Percentiles rank a stretch among this genome's conserved stretches.
Conservation (phyloP, 1,140 invertebrate species). For the Bombus turneri region DNA sequence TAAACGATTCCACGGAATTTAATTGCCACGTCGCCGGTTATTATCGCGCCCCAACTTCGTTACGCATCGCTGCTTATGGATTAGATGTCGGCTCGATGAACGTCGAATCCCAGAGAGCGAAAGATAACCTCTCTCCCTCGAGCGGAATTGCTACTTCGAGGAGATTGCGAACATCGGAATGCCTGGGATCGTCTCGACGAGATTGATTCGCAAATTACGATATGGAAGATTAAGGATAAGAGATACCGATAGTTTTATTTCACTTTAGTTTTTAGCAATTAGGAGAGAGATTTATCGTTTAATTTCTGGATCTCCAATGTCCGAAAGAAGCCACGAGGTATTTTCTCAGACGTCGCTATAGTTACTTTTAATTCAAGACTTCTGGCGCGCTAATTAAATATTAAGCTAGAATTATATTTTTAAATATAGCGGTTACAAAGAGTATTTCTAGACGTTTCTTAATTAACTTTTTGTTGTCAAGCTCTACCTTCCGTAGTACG, state of each 20-base stretch:
- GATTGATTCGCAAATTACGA: slow-evolving; percentile 31
- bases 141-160: background rate
- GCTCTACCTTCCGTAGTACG: no score
- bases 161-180: slow-evolving; percentile 3
- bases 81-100: slow-evolving; percentile 50
- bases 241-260: background rate
- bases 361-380: no score
- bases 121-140: background rate
- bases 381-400: no score
- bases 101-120: slow-evolving; percentile 14
- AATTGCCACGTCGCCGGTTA: slow-evolving; percentile 63
- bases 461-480: no score
- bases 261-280: background rate
- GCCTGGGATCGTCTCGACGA: background rate
- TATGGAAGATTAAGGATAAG: background rate
- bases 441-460: no score
- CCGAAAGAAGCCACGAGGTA: no score
- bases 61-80: slow-evolving; percentile 47
- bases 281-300: no score
- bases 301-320: background rate
- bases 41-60: slow-evolving; percentile 57
- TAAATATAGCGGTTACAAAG: no score
- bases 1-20: slow-evolving; percentile 70
- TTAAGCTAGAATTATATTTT: no score
- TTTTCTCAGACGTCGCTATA: no score